A percentile compares a stretch with the other conserved stretches of the same genome.
These are phyloP conservation scores for Glossosoma conforme DNA, from an alignment of 1,140 invertebrate genomes.

Conservation along the genomic window DNA sequence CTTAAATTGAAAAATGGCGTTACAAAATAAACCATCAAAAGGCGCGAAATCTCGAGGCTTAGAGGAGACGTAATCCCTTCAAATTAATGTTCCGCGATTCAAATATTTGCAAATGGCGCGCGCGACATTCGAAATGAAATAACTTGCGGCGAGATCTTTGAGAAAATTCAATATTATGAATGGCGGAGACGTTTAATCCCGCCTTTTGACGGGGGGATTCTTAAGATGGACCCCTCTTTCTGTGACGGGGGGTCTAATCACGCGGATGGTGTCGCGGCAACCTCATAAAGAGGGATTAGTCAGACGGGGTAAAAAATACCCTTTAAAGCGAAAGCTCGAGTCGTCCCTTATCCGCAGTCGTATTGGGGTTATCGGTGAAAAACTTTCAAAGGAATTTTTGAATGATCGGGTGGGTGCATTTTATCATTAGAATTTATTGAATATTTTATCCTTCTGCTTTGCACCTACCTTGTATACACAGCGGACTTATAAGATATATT, in stretches of 20 bases:
- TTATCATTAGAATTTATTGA: background rate
- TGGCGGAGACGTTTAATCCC: slow-evolving; percentile 16
- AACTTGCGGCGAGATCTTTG: slow-evolving; percentile 6
- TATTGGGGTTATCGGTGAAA: slow-evolving; percentile 11
- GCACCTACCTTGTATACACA: too few species aligned
- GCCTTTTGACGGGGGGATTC: slow-evolving; percentile 15
- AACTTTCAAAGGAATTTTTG: too few species aligned
- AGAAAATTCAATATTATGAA: slow-evolving; percentile 23
- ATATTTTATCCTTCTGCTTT: too few species aligned
- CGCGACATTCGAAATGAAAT: slow-evolving; percentile 20
- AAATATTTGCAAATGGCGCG: slow-evolving; percentile 10
- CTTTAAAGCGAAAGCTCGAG: background rate
- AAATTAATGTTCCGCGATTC: slow-evolving; percentile 7
- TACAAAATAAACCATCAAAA: background rate
- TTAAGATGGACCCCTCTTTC: slow-evolving; percentile 12
- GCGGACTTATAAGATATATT: too few species aligned
- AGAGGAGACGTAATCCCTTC: slow-evolving; percentile 15
- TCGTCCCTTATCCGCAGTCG: background rate
- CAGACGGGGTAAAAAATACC: slow-evolving; percentile 13
- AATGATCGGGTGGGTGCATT: background rate
- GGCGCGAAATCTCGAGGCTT: background rate
- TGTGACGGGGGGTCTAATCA: slow-evolving; percentile 21
- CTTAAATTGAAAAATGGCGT: too few species aligned
- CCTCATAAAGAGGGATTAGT: slow-evolving; percentile 23
- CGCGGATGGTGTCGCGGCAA: slow-evolving; percentile 14